Base-by-base conservation (phyloP, 2,113 vertebrate genomes). In the Gambusia affinis region DNA sequence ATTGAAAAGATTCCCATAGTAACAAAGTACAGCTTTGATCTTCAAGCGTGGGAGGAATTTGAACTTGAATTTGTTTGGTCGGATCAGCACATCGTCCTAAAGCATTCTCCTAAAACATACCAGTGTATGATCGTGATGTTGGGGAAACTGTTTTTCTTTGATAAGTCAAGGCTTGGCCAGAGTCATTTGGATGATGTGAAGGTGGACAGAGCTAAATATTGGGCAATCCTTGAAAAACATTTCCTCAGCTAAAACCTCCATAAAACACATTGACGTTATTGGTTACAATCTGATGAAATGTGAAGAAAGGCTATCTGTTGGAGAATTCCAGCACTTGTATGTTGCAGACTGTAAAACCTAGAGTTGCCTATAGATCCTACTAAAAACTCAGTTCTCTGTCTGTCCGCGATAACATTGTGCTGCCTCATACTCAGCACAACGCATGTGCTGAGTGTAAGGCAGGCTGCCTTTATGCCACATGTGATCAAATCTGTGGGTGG, bases 401-500 rank as follows among this genome's bases (percentile, higher is more conserved):
- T 85, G 30, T 70, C 74, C 35, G 17, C 76, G n/a, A 51, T 70
- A 10, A 39, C 76, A 79, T 66, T 64, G 51, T 63, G 57, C 67
- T 60, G 14, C 83, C 66, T 54, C 51, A n/a, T 22, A 24, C 76
- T 83, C 67, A 8, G 33, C 33, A 35, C 33, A 35, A 35, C 8
- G 7, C 7, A 35, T 35, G 33, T 35, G 33, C 33, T 8, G 33
- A 35, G 33, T 35, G 8, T 35, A 7, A 35, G 33, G n/a, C 80
- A 65, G 33, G 27, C 68, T 70, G 70, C 66, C 37, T 82, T 57
- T 65, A 80, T 85, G 80, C 81, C 88, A 90, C 85, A 76, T 84
- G 78, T n/a, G 54, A 89, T 89, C 80, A 91, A 88, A 91, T 83
- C 78, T 42, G 76, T 72, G 72, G 68, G 80, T 66, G 85, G 78